phyloP scores from a whole-genome alignment of 2,797 vertebrate species.

The Labeo calbasu region DNA sequence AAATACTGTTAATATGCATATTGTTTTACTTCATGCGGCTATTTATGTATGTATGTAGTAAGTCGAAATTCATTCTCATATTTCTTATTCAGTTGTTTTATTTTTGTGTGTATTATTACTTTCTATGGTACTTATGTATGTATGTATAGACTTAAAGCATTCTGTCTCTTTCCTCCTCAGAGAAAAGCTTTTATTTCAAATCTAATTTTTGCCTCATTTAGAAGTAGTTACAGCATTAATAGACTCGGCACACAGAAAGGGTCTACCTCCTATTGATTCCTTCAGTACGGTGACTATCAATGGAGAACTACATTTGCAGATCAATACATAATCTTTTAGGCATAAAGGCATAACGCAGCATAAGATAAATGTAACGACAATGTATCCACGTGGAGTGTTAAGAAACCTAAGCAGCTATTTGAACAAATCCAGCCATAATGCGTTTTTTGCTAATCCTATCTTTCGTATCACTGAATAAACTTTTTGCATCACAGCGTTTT shows the following conservation, averaged over 20 bases:
- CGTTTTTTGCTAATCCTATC: conserved; percentile 7
- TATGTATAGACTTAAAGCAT: background rate
- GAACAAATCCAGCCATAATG: conserved; percentile 22
- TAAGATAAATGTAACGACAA: background rate
- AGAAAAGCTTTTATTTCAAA: background rate
- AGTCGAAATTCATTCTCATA: background rate
- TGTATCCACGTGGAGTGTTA: conserved; percentile 14
- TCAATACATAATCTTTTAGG: conserved; percentile 28
- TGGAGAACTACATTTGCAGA: conserved; percentile 13
- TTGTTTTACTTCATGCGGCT: background rate
- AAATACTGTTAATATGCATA: background rate
- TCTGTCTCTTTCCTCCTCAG: background rate
- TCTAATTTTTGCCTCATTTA: conserved; percentile 9
- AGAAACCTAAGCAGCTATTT: conserved; percentile 23
- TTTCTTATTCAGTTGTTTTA: too few species aligned
- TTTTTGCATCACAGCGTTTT: background rate
- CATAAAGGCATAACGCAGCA: conserved; percentile 26
- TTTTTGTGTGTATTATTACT: background rate
- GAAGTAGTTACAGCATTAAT: background rate
- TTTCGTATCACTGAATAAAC: conserved; percentile 18
- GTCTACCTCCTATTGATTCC: conserved; percentile 25
- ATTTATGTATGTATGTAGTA: too few species aligned
- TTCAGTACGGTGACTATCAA: background rate
- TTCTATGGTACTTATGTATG: background rate
- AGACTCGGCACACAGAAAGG: background rate